Evolutionary conservation across 2,888 invertebrate species (phyloP), one percentile per base, ranked within the genome.

Genomic region (Ischnus inquisitorius): DNA sequence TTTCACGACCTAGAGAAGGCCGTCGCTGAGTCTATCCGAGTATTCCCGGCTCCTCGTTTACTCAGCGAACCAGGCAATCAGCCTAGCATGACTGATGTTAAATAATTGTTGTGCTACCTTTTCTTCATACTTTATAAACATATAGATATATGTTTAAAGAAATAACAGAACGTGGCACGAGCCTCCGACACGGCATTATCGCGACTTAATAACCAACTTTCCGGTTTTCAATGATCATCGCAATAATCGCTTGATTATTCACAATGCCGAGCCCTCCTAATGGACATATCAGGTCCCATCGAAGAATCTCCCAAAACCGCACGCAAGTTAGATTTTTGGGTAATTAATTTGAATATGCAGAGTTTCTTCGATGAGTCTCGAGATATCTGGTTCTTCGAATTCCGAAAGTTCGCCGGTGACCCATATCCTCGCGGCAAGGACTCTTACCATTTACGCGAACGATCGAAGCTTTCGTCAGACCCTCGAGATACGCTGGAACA

Each of bases 1-100:
- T 74, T 76, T 67, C 51, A 67, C 75, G 85, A 79, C 79, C 79
- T 79, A 72, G 62, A 62, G 65, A 76, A 85, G 82, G 76, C 72
- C 76, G 69, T 51, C 34, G 12, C 60, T 46, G 25, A 60, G 25
- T 46, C 67, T 10, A 46, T 46, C n/a, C n/a, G 72, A 72, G 76
- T 60, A 60, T 69, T 51, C 46, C 57, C 62, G 71, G 54, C 65
- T 71, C 76, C 41, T 54, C 14, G 19, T 60, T 14, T 60, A n/a
- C 28, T 16, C 39, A 60, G 12, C 68, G 68, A 14, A 69, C 25
- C 6, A 19, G 22, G 19, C 39, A 22, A 76, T 81, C 22, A 46
- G 8, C 43, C 16, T n/a, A 67, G 41, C 28, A 16, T 69, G 51
- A 51, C 34, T 22, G 65, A 54, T 22, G 65, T 54, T 41, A 54